A percentile compares a stretch with the other conserved stretches of the same genome.
Evolutionary conservation across 2,888 invertebrate genomes (phyloP).

Genomic region (Leptopilina drosophilae): DNA sequence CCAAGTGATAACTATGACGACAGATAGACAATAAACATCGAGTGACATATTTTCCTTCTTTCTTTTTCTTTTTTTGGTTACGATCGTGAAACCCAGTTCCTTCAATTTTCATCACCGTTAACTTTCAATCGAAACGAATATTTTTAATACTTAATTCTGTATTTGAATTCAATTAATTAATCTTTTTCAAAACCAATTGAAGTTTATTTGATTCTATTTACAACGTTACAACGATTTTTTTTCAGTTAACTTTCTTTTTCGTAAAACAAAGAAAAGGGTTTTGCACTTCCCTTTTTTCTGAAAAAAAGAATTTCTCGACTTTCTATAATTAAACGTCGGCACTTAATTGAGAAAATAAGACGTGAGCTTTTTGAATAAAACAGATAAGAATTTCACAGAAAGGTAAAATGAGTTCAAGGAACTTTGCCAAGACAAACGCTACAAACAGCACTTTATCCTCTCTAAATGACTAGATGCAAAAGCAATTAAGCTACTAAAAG

Average conservation of each 20-base stretch:
- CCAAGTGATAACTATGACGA: constrained; percentile 10
- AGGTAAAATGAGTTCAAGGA: constrained; percentile 16
- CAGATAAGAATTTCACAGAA: constrained; percentile 1
- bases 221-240: no score
- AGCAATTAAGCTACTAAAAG: constrained; percentile 14
- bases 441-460: constrained; percentile 17
- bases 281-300: background rate
- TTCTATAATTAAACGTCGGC: background rate
- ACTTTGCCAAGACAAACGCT: constrained; percentile 22
- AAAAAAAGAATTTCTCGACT: background rate
- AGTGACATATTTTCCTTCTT: background rate
- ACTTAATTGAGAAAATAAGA: constrained; percentile 6
- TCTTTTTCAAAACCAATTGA: no score
- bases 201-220: no score
- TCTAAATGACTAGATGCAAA: background rate
- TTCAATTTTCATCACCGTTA: background rate
- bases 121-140: no score
- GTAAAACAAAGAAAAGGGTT: background rate
- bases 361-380: constrained; percentile 1
- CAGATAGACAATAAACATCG: background rate
- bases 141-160: no score
- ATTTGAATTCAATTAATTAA: no score
- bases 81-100: constrained; percentile 1
- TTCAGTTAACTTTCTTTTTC: no score
- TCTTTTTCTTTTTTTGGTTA: constrained; percentile 13